phyloP scores from a whole-genome alignment of 2,797 vertebrate species.

The Kryptolebias ocellatus region DNA sequence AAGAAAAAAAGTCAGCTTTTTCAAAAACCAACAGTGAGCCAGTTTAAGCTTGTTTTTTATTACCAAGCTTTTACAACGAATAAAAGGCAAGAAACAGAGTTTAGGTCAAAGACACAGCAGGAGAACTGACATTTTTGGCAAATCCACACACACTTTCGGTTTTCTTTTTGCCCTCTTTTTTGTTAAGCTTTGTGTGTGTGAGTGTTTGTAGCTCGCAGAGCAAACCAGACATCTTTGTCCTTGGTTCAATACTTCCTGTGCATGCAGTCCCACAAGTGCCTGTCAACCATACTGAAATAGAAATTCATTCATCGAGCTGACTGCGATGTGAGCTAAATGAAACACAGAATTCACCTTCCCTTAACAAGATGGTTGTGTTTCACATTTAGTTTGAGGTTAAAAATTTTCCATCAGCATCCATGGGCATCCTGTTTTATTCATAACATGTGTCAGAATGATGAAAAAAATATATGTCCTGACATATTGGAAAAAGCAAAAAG shows the following conservation, averaged over 20 bases:
- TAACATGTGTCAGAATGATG: neutral
- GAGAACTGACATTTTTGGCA: conserved; percentile 33
- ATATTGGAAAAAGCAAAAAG: neutral
- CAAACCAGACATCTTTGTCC: conserved; percentile 61
- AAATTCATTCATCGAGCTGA: conserved; percentile 36
- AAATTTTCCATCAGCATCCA: neutral
- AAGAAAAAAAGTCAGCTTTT: conserved; percentile 9
- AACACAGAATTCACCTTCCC: conserved; percentile 1
- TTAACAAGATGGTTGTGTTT: neutral
- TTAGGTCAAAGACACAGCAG: conserved; percentile 38
- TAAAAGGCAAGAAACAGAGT: conserved; percentile 8
- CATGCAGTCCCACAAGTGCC: conserved; percentile 24
- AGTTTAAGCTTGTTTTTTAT: conserved; percentile 20
- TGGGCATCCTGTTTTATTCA: neutral
- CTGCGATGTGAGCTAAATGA: conserved; percentile 23
- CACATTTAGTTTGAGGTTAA: conserved; percentile 9
- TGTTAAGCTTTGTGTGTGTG: conserved; percentile 11
- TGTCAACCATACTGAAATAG: conserved; percentile 24
- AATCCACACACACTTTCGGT: conserved; percentile 3
- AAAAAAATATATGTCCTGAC: neutral
- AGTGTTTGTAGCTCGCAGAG: conserved; percentile 43
- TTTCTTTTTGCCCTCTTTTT: neutral
- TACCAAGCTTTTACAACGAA: conserved; percentile 10
- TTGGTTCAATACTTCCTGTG: conserved; percentile 56
- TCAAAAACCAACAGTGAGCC: conserved; percentile 6